phyloP scores from a whole-genome alignment of 2,888 invertebrate species.

The Macrophya alboannulata region DNA sequence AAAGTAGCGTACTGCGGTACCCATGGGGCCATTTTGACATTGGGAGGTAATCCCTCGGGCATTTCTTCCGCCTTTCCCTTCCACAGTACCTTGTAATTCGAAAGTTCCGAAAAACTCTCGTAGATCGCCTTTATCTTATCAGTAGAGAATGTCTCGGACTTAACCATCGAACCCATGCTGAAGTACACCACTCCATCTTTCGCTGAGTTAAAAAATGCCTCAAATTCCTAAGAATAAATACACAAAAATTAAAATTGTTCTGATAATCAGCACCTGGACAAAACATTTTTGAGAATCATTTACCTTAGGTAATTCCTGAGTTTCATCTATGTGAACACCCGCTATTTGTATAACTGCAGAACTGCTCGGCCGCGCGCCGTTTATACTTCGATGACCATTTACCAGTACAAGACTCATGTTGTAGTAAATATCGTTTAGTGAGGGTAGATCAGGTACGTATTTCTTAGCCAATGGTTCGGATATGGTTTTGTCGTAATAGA shows the following conservation, averaged over 20 bases:
- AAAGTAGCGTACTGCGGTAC: conserved; percentile 4
- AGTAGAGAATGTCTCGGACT: conserved; percentile 72
- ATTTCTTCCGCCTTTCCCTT: conserved; percentile 38
- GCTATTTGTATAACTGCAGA: conserved; percentile 81
- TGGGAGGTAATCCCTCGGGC: conserved; percentile 42
- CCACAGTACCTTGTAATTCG: conserved; percentile 35
- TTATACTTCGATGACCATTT: conserved; percentile 4
- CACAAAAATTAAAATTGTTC: not conserved
- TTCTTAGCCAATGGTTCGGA: conserved; percentile 1
- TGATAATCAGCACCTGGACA: not conserved
- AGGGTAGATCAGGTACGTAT: not conserved
- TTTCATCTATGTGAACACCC: conserved; percentile 77
- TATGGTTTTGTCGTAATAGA: not conserved
- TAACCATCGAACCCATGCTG: conserved; percentile 76
- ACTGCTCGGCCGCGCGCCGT: conserved; percentile 67
- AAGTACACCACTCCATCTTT: conserved; percentile 74
- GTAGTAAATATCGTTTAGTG: conserved; percentile 29
- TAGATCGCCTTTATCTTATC: conserved; percentile 7
- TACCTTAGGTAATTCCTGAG: not conserved
- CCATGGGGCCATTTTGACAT: conserved; percentile 32
- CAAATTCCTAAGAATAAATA: conserved; percentile 67
- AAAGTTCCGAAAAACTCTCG: not conserved
- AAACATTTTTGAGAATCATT: not conserved
- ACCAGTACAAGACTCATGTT: conserved; percentile 29
- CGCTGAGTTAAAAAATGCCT: conserved; percentile 74